phyloP scores from a whole-genome alignment of 1,140 invertebrate genomes.

The Zophobas morio region DNA sequence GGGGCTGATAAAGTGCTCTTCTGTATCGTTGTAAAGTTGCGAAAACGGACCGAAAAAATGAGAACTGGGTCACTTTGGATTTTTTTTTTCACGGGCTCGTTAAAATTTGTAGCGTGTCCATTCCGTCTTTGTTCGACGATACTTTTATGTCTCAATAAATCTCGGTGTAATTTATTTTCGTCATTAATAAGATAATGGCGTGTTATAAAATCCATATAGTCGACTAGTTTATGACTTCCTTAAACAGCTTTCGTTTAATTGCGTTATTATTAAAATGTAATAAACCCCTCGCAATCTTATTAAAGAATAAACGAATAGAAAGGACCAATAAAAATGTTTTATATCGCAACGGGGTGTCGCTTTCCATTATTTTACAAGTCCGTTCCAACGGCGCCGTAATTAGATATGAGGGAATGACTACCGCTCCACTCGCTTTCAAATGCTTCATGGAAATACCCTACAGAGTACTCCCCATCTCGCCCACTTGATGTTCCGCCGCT shows the following conservation, averaged over 20 bases:
- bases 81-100: not conserved
- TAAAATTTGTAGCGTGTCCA: constrained; percentile 7
- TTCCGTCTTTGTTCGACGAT: constrained; percentile 9
- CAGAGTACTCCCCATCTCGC: constrained; percentile 43
- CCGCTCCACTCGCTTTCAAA: constrained; percentile 13
- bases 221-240: constrained; percentile 41
- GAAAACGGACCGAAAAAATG: not conserved
- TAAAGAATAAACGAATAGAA: constrained; percentile 48
- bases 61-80: not conserved
- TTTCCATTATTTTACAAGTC: constrained; percentile 49
- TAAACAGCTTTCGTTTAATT: constrained; percentile 47
- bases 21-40: constrained; percentile 23
- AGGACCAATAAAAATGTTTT: constrained; percentile 45
- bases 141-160: constrained; percentile 43
- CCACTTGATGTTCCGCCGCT: constrained; percentile 46
- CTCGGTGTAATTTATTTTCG: constrained; percentile 45
- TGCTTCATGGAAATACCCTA: constrained; percentile 41
- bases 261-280: constrained; percentile 49
- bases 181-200: constrained; percentile 47
- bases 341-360: constrained; percentile 46
- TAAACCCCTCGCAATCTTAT: constrained; percentile 45
- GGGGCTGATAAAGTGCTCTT: constrained; percentile 35
- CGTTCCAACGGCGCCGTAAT: constrained; percentile 42
- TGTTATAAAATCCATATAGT: constrained; percentile 48
- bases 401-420: constrained; percentile 47